Evolutionary conservation across 1,140 invertebrate species (phyloP).

Genomic region (Nomia melanderi): DNA sequence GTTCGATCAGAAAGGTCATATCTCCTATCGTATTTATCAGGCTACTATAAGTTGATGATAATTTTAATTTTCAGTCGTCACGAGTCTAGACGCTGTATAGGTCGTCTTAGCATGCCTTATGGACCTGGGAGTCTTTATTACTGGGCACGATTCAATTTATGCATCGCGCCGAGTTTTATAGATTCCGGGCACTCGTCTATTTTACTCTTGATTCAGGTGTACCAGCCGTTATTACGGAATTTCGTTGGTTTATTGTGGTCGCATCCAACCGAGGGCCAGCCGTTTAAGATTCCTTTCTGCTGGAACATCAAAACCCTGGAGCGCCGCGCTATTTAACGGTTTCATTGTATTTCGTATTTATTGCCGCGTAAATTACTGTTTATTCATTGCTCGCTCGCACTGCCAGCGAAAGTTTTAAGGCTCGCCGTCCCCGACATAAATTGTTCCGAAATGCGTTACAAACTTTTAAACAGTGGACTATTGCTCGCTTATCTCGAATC

Average conservation of each 20-base stretch:
- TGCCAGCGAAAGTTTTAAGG: background rate
- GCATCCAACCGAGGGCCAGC: background rate
- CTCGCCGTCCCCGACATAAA: background rate
- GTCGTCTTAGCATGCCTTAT: background rate
- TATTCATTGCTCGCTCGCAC: background rate
- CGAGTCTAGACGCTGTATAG: background rate
- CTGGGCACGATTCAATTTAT: constrained; percentile 7
- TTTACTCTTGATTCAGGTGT: constrained; percentile 14
- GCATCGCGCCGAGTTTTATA: constrained; percentile 2
- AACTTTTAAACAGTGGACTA: background rate
- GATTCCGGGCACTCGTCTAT: background rate
- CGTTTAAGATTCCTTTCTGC: background rate
- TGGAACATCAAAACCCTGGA: background rate
- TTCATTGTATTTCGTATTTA: background rate
- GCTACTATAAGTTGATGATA: no score
- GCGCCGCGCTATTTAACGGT: background rate
- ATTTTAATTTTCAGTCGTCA: background rate
- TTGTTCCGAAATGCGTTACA: background rate
- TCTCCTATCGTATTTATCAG: no score
- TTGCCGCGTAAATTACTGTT: background rate
- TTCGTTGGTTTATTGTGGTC: background rate
- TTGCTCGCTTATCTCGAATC: no score
- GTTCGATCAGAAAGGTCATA: no score
- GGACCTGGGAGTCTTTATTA: constrained; percentile 4
- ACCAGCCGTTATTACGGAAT: constrained; percentile 7